Evolutionary conservation across 2,888 invertebrate genomes (phyloP), one percentile per base, ranked within the genome.

Genomic region (Drosophila multiciliata): DNA sequence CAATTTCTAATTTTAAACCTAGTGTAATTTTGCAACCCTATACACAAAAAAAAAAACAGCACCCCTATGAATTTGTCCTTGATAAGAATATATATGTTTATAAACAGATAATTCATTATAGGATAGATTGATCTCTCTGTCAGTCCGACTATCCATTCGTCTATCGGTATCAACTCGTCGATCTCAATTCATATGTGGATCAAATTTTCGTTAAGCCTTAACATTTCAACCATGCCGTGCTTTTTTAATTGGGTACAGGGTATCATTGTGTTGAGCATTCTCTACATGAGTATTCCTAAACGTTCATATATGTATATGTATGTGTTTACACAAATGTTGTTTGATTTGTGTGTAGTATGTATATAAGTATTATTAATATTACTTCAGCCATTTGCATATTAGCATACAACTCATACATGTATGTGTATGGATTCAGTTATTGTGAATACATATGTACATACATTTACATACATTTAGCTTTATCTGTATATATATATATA

Each of bases 361-460:
- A 69, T 40, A 68, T 49, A 54, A 67, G 32, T 26, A 49, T 32
- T 29, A 29, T 33, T 6, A 35, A 40, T 55, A 17, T 29, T 23
- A 69, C 32, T 40, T 69, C 12, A 38, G 54, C 33, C 57, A 23
- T 40, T 35, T 69, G 33, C 23, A 36, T 17, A 66, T 35, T 20
- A 53, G 54, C 36, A 36, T 35, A 23, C 20, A 45, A 45, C 45
- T 53, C 35, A 53, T 54, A 36, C 20, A 49, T 17, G 33, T 66
- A 68, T 45, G 35, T 50, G 40, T 50, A 40, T 65, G 66, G 23
- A 64, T 64, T 65, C 38, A 66, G 50, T 26, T 26, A 55, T n/a
- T 69, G 54, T 72, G 58, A 35, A 40, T 74, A 49, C 75, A 67
- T 42, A 54, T 52, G 23, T 63, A 55, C 53, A 32, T 65, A 60